Conservation (phyloP, 2,797 vertebrate species). For the Peromyscus attwateri region DNA sequence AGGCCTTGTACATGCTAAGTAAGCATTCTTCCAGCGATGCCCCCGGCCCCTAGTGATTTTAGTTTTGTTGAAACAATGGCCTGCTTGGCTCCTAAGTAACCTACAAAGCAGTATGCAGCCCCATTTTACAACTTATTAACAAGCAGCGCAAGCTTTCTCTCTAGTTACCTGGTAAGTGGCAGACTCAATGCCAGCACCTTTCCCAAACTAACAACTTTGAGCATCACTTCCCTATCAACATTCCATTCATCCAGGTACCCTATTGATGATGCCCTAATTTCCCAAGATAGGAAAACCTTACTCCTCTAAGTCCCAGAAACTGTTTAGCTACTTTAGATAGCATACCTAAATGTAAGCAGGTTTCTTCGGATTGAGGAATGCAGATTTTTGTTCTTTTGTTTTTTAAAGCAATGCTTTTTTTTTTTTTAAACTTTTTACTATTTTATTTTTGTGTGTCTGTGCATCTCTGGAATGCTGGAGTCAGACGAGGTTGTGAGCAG, state of each 20-base stretch:
- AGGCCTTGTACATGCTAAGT: background rate
- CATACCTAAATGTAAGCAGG: background rate
- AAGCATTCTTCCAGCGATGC: background rate
- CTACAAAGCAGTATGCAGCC: background rate
- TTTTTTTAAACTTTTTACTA: background rate
- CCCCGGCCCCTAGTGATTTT: background rate
- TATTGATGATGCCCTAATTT: background rate
- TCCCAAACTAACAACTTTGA: background rate
- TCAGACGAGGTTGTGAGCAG: too few relatives aligned
- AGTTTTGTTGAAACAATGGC: background rate
- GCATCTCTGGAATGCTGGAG: background rate
- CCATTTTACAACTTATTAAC: constrained; percentile 6
- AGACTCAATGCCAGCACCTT: background rate
- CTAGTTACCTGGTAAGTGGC: too few relatives aligned
- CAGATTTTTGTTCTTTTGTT: background rate
- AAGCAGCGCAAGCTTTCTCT: background rate
- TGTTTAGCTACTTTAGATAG: background rate
- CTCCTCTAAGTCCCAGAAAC: background rate
- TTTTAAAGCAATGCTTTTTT: background rate
- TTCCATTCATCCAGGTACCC: background rate
- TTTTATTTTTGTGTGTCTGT: background rate
- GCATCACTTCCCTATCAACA: background rate
- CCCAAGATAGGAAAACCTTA: background rate
- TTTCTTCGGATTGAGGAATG: background rate
- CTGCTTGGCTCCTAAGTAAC: background rate